These are phyloP conservation scores for Phragmatobia fuliginosa DNA, from an alignment of 2,888 invertebrate genomes.

Conservation along the genomic window DNA sequence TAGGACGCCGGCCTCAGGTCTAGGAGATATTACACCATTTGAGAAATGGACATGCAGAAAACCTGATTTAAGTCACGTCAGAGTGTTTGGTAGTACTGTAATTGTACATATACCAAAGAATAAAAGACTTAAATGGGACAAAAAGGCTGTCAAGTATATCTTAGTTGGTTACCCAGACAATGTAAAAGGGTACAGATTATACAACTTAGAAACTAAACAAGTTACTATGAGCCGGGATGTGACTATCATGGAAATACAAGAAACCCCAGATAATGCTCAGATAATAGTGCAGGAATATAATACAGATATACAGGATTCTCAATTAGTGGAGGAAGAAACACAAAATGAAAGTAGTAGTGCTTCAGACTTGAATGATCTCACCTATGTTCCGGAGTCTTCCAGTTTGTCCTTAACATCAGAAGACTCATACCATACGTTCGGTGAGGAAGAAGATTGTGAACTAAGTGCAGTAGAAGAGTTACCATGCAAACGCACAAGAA, in stretches of 20 bases:
- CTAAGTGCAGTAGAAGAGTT: too few species aligned
- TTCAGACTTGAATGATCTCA: too few species aligned
- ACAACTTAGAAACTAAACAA: neutral
- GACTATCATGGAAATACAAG: slow-evolving; percentile 3
- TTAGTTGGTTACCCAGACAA: slow-evolving; percentile 17
- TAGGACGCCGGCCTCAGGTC: slow-evolving; percentile 1
- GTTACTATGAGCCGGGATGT: slow-evolving; percentile 18
- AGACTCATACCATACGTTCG: too few species aligned
- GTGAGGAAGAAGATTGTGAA: too few species aligned
- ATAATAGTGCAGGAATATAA: neutral
- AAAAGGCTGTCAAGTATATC: slow-evolving; percentile 15
- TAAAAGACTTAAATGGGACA: slow-evolving; percentile 26
- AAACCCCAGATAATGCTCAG: neutral
- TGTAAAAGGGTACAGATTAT: slow-evolving; percentile 17
- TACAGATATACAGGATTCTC: too few species aligned
- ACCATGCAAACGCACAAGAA: too few species aligned
- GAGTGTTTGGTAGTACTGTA: slow-evolving; percentile 6
- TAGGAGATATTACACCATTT: slow-evolving; percentile 12
- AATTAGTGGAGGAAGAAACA: too few species aligned
- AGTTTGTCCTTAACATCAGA: too few species aligned
- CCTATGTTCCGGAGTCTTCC: too few species aligned
- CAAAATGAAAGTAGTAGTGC: too few species aligned
- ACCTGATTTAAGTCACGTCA: slow-evolving; percentile 4
- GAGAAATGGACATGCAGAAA: slow-evolving; percentile 15
- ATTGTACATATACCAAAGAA: slow-evolving; percentile 18